Conservation (phyloP, 2,113 vertebrate species). For the Orientallactaga bullata region DNA sequence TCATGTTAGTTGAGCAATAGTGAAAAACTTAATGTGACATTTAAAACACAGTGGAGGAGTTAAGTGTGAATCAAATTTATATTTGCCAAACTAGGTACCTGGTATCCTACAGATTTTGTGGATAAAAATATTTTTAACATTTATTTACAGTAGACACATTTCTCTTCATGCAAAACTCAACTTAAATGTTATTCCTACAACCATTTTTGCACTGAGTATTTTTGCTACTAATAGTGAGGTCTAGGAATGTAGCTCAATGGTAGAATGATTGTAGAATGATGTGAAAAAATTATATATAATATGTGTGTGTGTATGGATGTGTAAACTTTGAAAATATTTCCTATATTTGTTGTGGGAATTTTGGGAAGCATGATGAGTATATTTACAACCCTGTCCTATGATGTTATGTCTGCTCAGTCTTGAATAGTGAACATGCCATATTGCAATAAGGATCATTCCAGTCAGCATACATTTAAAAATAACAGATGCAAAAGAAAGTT, state of each 20-base stretch:
- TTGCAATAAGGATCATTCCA: neutral
- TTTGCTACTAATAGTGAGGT: slow-evolving; percentile 19
- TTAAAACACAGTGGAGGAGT: slow-evolving; percentile 77
- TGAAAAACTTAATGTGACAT: slow-evolving; percentile 77
- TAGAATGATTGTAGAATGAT: neutral
- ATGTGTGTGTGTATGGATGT: no score
- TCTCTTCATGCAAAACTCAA: slow-evolving; percentile 23
- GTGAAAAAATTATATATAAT: no score
- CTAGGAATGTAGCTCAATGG: neutral
- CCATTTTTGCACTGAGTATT: neutral
- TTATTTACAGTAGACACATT: slow-evolving; percentile 68
- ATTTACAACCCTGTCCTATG: no score
- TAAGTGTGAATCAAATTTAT: slow-evolving; percentile 76
- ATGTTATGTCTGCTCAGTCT: no score
- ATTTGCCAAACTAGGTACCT: slow-evolving; percentile 78
- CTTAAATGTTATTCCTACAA: slow-evolving; percentile 66
- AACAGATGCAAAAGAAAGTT: neutral
- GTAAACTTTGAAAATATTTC: no score
- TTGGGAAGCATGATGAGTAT: no score
- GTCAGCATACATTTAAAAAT: neutral
- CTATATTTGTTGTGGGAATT: no score
- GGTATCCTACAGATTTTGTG: slow-evolving; percentile 73
- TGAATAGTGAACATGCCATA: no score
- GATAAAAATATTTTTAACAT: slow-evolving; percentile 75
- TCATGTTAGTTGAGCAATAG: slow-evolving; percentile 74